Percentiles rank a stretch among this genome's conserved stretches.
These are phyloP conservation scores for Netelia fuscicornis DNA, from an alignment of 2,888 invertebrate genomes.

Conservation along the genomic window DNA sequence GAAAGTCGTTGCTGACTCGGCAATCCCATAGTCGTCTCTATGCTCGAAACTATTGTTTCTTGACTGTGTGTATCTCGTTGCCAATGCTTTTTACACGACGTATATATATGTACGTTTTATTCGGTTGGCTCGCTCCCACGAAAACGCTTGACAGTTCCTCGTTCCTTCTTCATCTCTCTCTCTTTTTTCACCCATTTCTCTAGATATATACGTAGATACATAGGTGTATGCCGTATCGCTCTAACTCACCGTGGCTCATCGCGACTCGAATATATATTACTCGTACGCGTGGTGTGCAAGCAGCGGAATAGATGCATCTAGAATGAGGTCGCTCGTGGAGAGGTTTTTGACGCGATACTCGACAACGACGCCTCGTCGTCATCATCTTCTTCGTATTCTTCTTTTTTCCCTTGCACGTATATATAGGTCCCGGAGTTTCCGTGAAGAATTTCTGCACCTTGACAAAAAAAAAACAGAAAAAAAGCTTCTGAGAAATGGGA, in stretches of 20 bases:
- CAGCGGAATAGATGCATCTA: constrained; percentile 60
- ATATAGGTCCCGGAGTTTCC: neutral
- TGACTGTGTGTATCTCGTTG: constrained; percentile 22
- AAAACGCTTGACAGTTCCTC: constrained; percentile 23
- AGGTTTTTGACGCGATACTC: constrained; percentile 59
- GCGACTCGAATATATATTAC: constrained; percentile 20
- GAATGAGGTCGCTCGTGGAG: constrained; percentile 65
- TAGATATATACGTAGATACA: constrained; percentile 5
- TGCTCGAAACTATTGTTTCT: constrained; percentile 69
- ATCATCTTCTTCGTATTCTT: constrained; percentile 28
- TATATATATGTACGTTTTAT: constrained; percentile 13
- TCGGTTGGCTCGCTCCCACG: constrained; percentile 50
- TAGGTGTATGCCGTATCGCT: neutral
- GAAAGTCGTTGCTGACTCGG: constrained; percentile 66
- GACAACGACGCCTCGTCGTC: constrained; percentile 33
- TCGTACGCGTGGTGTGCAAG: constrained; percentile 9
- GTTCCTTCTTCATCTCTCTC: constrained; percentile 50
- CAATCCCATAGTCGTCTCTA: constrained; percentile 53
- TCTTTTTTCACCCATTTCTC: neutral
- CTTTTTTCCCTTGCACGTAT: constrained; percentile 10
- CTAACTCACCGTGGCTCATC: neutral
- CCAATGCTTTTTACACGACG: constrained; percentile 47
- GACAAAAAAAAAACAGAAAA: neutral
- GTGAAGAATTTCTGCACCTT: constrained; percentile 10
- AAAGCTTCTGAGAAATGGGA: neutral